Conservation (phyloP, 1,140 invertebrate genomes). For the Drosophila mauritiana region DNA sequence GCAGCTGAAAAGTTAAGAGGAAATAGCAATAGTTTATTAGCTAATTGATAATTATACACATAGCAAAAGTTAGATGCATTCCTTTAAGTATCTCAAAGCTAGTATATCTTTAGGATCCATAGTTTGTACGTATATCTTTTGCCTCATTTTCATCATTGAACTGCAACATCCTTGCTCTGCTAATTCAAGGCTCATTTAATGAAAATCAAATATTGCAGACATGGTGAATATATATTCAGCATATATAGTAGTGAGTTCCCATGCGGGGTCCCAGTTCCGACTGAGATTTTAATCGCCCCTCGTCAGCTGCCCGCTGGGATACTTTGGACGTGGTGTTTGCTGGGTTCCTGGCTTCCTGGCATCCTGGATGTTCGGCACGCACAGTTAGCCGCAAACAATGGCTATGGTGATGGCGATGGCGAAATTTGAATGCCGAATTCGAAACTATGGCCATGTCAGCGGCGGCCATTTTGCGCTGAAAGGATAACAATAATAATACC, state of each 20-base stretch:
- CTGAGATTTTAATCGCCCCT: slow-evolving; percentile 72
- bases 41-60: not conserved
- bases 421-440: slow-evolving; percentile 71
- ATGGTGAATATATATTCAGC: slow-evolving; percentile 30
- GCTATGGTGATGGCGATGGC: slow-evolving; percentile 27
- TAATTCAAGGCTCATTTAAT: slow-evolving; percentile 36
- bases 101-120: too few species aligned
- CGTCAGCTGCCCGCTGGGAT: slow-evolving; percentile 66
- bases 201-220: slow-evolving; percentile 40
- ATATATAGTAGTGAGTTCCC: slow-evolving; percentile 33
- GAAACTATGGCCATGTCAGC: slow-evolving; percentile 54
- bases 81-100: too few species aligned
- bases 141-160: too few species aligned
- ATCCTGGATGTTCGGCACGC: slow-evolving; percentile 57
- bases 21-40: not conserved
- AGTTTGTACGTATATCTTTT: too few species aligned
- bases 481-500: slow-evolving; percentile 78
- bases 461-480: slow-evolving; percentile 76
- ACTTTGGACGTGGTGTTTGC: not conserved
- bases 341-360: slow-evolving; percentile 36
- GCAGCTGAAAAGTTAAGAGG: slow-evolving; percentile 51
- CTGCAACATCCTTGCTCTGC: too few species aligned
- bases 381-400: slow-evolving; percentile 74
- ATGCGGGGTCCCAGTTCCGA: slow-evolving; percentile 34
- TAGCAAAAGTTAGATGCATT: too few species aligned